These are phyloP conservation scores for Hemibagrus guttatus DNA, from an alignment of 2,797 vertebrate species.

Conservation along the genomic window DNA sequence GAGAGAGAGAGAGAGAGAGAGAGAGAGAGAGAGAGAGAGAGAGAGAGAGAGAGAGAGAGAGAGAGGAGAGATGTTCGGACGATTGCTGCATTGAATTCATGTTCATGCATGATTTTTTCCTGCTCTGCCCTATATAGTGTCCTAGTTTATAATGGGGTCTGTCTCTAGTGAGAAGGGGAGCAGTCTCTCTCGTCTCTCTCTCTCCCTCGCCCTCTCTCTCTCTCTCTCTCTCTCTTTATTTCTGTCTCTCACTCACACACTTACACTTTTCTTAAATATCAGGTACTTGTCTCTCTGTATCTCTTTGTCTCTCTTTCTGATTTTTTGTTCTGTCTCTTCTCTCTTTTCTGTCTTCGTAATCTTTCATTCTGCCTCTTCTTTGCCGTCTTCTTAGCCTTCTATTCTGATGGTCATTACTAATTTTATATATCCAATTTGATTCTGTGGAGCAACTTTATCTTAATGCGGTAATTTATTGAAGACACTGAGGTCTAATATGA, in stretches of 20 bases:
- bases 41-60: neutral
- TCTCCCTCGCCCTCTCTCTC: constrained; percentile 7
- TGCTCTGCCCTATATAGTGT: constrained; percentile 50
- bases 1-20: neutral
- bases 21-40: neutral
- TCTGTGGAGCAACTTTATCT: neutral
- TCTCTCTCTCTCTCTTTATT: neutral
- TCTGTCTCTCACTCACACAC: neutral
- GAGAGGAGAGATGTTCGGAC: neutral
- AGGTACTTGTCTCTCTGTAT: neutral
- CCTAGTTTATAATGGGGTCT: constrained; percentile 50
- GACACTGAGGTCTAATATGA: neutral
- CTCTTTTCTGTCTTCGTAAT: no score
- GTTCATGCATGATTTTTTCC: constrained; percentile 25
- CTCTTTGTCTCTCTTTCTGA: neutral
- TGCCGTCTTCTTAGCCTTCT: neutral
- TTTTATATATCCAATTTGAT: neutral
- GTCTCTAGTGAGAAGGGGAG: constrained; percentile 27
- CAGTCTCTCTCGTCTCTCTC: neutral
- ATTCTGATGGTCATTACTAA: neutral
- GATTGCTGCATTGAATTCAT: neutral
- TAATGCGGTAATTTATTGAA: neutral
- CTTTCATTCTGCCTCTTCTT: neutral
- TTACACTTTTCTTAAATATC: neutral
- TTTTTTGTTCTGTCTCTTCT: no score